Conservation (phyloP, 2,113 vertebrate species). For the Lucifuga dentata region DNA sequence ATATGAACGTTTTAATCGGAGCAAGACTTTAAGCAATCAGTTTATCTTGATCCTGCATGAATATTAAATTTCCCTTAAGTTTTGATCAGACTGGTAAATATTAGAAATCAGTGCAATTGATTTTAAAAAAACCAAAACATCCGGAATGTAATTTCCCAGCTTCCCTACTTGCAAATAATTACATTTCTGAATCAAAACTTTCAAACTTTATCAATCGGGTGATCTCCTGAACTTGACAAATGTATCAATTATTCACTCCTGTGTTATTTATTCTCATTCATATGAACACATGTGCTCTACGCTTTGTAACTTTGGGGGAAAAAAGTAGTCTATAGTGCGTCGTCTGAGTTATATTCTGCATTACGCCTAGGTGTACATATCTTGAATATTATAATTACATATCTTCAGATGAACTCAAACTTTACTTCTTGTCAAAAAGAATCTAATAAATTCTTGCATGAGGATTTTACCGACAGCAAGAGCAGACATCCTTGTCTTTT, state of each 20-base stretch:
- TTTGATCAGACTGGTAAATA: conserved; percentile 64
- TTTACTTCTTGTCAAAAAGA: conserved; percentile 77
- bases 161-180: too few species aligned
- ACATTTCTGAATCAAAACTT: neutral
- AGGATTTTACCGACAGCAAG: conserved; percentile 77
- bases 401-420: conserved; percentile 75
- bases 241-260: conserved; percentile 61
- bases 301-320: conserved; percentile 35
- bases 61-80: conserved; percentile 55
- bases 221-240: conserved; percentile 43
- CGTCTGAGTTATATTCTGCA: conserved; percentile 55
- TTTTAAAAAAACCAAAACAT: conserved; percentile 22
- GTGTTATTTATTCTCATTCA: conserved; percentile 56
- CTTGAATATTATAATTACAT: conserved; percentile 74
- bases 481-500: conserved; percentile 52
- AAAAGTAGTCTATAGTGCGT: conserved; percentile 29
- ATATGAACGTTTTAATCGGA: conserved; percentile 76
- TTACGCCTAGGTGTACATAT: conserved; percentile 71
- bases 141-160: too few species aligned
- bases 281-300: conserved; percentile 34
- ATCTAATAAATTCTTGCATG: conserved; percentile 77
- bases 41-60: conserved; percentile 67
- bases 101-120: conserved; percentile 28
- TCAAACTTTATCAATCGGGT: conserved; percentile 52
- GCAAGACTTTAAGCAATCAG: conserved; percentile 59